phyloP scores from a whole-genome alignment of 2,797 vertebrate genomes.

The Cercopithecus neglectus region DNA sequence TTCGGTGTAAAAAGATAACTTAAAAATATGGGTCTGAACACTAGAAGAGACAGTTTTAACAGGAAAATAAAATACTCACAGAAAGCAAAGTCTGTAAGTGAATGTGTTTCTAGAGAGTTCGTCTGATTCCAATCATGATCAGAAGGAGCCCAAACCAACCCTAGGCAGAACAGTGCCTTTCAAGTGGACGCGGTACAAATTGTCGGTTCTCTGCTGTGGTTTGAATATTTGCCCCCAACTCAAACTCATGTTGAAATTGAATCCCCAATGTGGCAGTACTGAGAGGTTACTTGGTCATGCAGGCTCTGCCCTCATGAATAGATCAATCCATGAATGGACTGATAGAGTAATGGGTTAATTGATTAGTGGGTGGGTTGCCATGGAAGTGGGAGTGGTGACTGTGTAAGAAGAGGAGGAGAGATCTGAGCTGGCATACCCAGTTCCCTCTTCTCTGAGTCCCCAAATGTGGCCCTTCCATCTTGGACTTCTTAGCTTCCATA shows the following conservation, averaged over 20 bases:
- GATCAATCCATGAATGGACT: not conserved
- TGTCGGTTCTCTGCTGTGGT: not conserved
- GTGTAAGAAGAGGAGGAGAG: too few species aligned
- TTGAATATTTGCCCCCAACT: not conserved
- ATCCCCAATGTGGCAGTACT: not conserved
- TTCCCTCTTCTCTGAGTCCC: not conserved
- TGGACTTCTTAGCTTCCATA: not conserved
- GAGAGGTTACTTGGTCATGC: not conserved
- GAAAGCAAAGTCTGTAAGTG: not conserved
- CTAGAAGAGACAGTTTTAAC: not conserved
- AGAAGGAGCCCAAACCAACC: not conserved
- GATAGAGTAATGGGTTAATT: not conserved
- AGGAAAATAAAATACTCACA: not conserved
- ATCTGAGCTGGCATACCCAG: not conserved
- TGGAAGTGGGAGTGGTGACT: not conserved
- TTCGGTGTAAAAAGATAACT: not conserved
- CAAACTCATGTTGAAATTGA: not conserved
- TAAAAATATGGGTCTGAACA: not conserved
- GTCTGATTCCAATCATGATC: accelerated
- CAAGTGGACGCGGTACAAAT: accelerated
- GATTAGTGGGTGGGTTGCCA: not conserved
- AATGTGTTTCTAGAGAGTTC: not conserved
- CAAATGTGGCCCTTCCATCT: not conserved
- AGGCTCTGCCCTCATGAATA: not conserved
- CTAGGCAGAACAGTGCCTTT: accelerated